Percentiles rank a stretch among this genome's conserved stretches.
Evolutionary conservation across 2,797 vertebrate genomes (phyloP).

Genomic region (Molossus alvarezi): DNA sequence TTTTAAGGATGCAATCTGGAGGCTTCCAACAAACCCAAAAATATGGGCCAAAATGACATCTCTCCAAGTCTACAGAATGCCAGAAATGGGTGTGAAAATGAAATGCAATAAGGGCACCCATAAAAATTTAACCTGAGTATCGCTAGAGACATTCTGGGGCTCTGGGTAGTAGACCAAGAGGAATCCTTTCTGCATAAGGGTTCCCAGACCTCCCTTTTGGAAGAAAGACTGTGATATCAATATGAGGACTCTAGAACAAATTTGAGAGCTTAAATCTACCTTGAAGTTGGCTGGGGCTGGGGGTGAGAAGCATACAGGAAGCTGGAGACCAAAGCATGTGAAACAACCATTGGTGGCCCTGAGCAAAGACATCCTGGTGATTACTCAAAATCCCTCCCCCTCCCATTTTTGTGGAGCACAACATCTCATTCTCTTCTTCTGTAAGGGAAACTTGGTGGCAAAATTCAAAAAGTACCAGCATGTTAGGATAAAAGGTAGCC

Average conservation of each 20-base stretch:
- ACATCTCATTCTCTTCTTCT: background rate
- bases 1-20: slow-evolving; percentile 39
- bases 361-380: background rate
- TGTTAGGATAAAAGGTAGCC: background rate
- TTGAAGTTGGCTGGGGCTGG: background rate
- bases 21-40: slow-evolving; percentile 12
- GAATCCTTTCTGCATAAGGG: background rate
- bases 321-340: background rate
- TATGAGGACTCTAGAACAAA: background rate
- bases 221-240: background rate
- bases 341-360: background rate
- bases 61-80: slow-evolving; percentile 18
- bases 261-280: background rate
- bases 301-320: background rate
- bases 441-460: background rate
- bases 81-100: background rate
- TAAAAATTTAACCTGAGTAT: background rate
- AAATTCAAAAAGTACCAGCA: background rate
- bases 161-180: background rate
- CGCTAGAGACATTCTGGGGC: background rate
- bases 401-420: background rate
- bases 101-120: background rate
- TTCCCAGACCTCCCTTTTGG: background rate
- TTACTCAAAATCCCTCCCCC: background rate
- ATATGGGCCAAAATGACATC: background rate